Percentiles rank a stretch among this genome's conserved stretches.
Evolutionary conservation across 1,140 invertebrate genomes (phyloP).

Genomic region (Drepana arcuata): DNA sequence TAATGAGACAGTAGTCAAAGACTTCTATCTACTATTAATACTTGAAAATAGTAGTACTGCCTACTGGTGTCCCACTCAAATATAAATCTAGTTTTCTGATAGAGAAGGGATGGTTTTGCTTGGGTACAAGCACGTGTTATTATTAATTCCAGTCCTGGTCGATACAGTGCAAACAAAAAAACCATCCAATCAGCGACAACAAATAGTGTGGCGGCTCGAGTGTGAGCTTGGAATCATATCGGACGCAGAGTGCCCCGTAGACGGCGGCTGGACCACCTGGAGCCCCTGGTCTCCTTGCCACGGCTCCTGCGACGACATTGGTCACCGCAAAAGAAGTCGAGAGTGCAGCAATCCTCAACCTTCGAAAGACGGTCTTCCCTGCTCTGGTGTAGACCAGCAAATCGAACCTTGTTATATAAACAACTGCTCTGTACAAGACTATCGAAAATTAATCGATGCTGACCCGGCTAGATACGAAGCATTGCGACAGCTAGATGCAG

Average conservation of each 20-base stretch:
- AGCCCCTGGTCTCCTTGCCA: conserved; percentile 39
- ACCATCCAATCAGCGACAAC: conserved; percentile 29
- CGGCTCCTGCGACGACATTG: conserved; percentile 40
- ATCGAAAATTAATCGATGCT: conserved; percentile 27
- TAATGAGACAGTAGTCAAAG: too few species aligned
- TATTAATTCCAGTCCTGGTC: too few species aligned
- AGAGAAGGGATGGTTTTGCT: too few species aligned
- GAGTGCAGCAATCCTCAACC: conserved; percentile 45
- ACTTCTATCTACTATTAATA: too few species aligned
- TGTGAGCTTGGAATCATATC: conserved; percentile 46
- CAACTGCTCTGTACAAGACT: conserved; percentile 47
- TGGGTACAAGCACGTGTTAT: too few species aligned
- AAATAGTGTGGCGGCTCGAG: conserved; percentile 45
- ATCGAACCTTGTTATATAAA: conserved; percentile 39
- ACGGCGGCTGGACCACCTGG: conserved; percentile 55
- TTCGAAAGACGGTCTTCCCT: conserved; percentile 41
- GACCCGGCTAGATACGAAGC: conserved; percentile 33
- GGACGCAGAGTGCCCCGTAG: conserved; percentile 48
- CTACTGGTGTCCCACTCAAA: too few species aligned
- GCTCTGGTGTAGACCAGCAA: conserved; percentile 39
- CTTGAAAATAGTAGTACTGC: too few species aligned
- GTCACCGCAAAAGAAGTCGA: conserved; percentile 35
- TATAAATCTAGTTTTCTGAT: too few species aligned
- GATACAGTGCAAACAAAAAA: conserved; percentile 25
- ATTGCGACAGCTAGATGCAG: conserved; percentile 38